Conservation (phyloP, 1,140 invertebrate species). For the Metaphire vulgaris region DNA sequence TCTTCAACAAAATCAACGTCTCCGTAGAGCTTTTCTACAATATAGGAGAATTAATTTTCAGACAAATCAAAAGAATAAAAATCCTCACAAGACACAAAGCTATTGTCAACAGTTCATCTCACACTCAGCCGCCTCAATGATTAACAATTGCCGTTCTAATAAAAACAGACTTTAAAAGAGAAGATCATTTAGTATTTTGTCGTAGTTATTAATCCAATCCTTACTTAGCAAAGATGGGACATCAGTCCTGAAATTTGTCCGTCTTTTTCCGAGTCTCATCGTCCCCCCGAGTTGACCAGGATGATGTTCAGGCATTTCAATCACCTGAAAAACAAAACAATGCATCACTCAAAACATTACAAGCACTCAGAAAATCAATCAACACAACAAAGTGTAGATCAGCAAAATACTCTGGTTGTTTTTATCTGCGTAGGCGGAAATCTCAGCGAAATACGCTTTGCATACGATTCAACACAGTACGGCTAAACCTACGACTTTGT, state of each 20-base stretch:
- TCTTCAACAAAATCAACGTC: conserved; percentile 79
- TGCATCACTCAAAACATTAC: not conserved
- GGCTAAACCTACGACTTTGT: conserved; percentile 66
- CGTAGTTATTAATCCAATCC: too few species aligned
- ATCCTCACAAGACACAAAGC: not conserved
- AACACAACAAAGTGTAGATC: not conserved
- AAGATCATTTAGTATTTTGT: too few species aligned
- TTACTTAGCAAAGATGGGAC: too few species aligned
- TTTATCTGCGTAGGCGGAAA: too few species aligned
- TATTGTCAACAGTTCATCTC: too few species aligned
- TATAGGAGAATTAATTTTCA: conserved; percentile 28
- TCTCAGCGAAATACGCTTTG: too few species aligned
- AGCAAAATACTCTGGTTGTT: conserved; percentile 2
- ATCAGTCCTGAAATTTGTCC: conserved; percentile 71
- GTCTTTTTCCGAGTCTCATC: conserved; percentile 89
- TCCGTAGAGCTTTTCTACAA: conserved; percentile 72
- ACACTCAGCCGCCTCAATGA: too few species aligned
- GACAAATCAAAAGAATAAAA: not conserved
- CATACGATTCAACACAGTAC: too few species aligned
- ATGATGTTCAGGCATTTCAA: conserved; percentile 99
- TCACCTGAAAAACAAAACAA: conserved; percentile 63
- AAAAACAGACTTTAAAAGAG: too few species aligned
- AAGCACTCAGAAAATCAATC: not conserved
- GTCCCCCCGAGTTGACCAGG: conserved; percentile 88
- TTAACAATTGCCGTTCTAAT: too few species aligned